Evolutionary conservation across 2,797 vertebrate species (phyloP).

Genomic region (Sebastes cheni): DNA sequence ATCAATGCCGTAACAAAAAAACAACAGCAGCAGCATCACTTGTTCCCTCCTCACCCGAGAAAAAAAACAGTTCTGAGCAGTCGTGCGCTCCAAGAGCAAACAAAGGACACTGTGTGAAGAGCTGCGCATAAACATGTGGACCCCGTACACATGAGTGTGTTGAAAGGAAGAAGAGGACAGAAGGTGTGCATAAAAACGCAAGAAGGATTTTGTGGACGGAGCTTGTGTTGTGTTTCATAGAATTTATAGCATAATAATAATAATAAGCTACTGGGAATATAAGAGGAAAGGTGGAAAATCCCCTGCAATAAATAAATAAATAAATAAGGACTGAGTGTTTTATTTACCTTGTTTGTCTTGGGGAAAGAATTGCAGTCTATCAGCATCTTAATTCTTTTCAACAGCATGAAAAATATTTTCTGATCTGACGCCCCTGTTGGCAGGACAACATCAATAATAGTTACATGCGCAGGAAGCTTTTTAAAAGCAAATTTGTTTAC

Average conservation of each 20-base stretch:
- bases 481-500: not conserved
- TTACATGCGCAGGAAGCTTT: not conserved
- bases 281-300: not conserved
- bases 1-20: not conserved
- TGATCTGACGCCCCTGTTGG: not conserved
- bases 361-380: not conserved
- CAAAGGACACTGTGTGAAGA: constrained; percentile 13
- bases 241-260: not conserved
- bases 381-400: not conserved
- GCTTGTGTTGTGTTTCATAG: not conserved
- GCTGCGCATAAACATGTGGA: not conserved
- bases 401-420: not conserved
- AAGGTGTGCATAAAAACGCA: not conserved
- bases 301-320: not conserved
- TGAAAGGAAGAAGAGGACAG: not conserved
- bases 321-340: not conserved
- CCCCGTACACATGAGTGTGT: not conserved
- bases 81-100: not conserved
- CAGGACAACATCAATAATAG: not conserved
- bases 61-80: not conserved
- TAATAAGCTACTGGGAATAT: not conserved
- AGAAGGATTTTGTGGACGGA: not conserved
- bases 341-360: not conserved
- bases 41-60: not conserved
- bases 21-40: not conserved